Evolutionary conservation across 2,113 vertebrate genomes (phyloP), one percentile per base, ranked within the genome.

Genomic region (Lophura nycthemera): DNA sequence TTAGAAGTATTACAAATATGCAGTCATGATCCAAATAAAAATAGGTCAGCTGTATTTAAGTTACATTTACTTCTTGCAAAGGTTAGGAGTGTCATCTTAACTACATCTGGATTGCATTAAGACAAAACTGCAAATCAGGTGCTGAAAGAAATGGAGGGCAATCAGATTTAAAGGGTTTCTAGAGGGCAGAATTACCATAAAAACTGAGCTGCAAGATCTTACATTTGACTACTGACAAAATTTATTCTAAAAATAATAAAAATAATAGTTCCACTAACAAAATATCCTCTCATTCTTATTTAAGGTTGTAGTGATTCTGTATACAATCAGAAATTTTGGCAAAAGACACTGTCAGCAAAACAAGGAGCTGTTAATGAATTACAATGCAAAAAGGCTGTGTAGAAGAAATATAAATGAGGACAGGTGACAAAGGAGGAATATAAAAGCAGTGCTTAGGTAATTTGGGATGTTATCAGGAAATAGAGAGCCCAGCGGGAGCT

Each of bases 191-290:
- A 70, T 10, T 92, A 45, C 48, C 45, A 70, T 76, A 90, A 88
- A 88, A 88, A 88, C 20, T 45, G 22, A 11, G 34, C 56, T 2
- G 2, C 8, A 72, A 87, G 29, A 56, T 65, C 75, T 72, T 24
- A 36, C 38, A 76, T n/a, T 25, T n/a, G 36, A 22, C 20, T 59
- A 80, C 11, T 30, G 17, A 24, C 45, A 86, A 36, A 92, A 63
- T 13, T 73, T 77, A 76, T 27, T n/a, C 72, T 66, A 77, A 93
- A 94, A 91, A 72, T 89, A 85, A 69, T 52, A 52, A 79, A 91
- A 69, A 57, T 48, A 0, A 69, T 67, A 38, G 24, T 76, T 27
- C 30, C 61, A n/a, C 22, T 32, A 57, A 72, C 32, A 83, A 54
- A 89, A 64, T 5, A 47, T 5, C 3, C 40, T 79, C 45, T 76